Base-by-base conservation (phyloP, 1,140 invertebrate genomes). In the Ceratosolen solmsi region DNA sequence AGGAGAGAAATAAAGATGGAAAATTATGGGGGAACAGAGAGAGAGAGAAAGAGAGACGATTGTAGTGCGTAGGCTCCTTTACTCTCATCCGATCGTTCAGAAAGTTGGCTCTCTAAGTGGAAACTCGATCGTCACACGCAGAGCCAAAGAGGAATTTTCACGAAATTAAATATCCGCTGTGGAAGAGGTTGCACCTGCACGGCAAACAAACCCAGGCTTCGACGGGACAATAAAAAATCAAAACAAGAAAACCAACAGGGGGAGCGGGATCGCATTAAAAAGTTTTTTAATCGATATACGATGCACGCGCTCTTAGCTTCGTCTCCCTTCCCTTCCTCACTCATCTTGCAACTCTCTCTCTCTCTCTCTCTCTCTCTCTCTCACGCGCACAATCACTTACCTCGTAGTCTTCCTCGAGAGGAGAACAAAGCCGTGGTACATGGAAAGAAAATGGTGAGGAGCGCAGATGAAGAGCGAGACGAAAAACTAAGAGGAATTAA, bases 211-310 rank as follows among this genome's bases (percentile, higher is more conserved):
- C 4, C 54, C 30, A 33, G 63, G 15, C 74, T 63, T 77, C 72
- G 71, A 46, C 27, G 83, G 84, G 79, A 81, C 71, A 84, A 89
- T 88, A 89, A 89, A 89, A 89, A 86, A 88, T 89, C 89, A 87
- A 86, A 85, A 87, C 86, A 85, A 84, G 71, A 87, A 89, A 90
- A 89, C 85, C 88, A 89, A 88, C 84, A 84, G 84, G 77, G 84
- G 84, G 41, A 81, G 79, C 56, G 84, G 84, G 87, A 88, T 88
- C 87, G 87, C 86, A 89, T 90, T 90, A 90, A 88, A 90, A 90
- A 90, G 85, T 90, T 90, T 90, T 89, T 89, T 89, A 90, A 90
- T 90, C 89, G 89, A 90, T 90, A 86, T 84, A 87, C 87, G 84
- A 86, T 85, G 85, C 84, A 65, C 84, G 60, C 82, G 49, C 71